phyloP scores from a whole-genome alignment of 1,140 invertebrate species.

The Drosophila orosa region DNA sequence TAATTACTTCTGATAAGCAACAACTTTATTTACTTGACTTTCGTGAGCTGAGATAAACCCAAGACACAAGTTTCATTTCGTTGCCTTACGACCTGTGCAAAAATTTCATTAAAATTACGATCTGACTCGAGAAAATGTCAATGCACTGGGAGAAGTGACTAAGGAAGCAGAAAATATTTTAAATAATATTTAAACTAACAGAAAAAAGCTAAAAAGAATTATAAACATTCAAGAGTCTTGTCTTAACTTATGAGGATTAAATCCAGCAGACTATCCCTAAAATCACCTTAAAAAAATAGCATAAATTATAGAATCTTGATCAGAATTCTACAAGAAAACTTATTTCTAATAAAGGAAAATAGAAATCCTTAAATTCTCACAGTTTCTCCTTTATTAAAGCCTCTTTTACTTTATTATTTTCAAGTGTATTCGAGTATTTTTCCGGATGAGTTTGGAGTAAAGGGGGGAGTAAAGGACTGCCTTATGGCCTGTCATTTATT shows the following conservation, averaged over 20 bases:
- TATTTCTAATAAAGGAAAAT: background rate
- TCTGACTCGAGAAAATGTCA: slow-evolving; percentile 11
- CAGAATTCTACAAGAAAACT: background rate
- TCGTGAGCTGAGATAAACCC: background rate
- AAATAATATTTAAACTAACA: background rate
- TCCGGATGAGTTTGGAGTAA: background rate
- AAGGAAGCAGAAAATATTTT: background rate
- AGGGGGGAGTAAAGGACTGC: slow-evolving; percentile 22
- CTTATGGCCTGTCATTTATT: slow-evolving; percentile 76
- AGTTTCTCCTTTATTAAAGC: background rate
- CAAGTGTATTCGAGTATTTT: slow-evolving; percentile 25
- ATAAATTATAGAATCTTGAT: background rate
- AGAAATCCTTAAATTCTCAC: background rate
- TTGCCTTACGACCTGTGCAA: slow-evolving; percentile 4
- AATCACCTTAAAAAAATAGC: too few relatives aligned
- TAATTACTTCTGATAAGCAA: background rate
- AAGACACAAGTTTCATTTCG: slow-evolving; percentile 15
- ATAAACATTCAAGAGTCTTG: background rate
- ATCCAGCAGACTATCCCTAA: background rate
- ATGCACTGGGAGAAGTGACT: background rate
- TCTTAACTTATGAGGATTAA: background rate
- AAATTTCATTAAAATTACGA: slow-evolving; percentile 36
- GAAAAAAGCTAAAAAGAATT: background rate
- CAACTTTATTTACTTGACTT: slow-evolving; percentile 11
- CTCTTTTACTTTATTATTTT: background rate